Base-by-base conservation (phyloP, 2,888 invertebrate species). In the Callyntrura guangdongensis region DNA sequence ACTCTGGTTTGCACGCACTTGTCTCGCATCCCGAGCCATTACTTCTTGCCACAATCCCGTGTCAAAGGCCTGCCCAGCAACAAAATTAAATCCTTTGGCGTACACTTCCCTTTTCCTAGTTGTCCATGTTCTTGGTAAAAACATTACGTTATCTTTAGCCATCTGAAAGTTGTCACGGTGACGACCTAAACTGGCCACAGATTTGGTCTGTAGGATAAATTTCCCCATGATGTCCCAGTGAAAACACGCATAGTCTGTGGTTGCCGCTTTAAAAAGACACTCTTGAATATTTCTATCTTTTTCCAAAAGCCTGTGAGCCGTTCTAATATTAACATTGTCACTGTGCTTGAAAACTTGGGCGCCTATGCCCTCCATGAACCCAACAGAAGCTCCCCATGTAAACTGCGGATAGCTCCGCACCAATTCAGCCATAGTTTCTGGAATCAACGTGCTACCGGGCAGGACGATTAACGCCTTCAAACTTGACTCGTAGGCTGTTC, bases 21-120 rank as follows among this genome's bases (percentile, higher is more conserved):
- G n/a, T n/a, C 27, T 1, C 81, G 25, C 59, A 36, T 81, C 81
- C n/a, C 56, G 12, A 9, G 4, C 8, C 56, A 59, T 59, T 0
- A 59, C 36, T n/a, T 56, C 36, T 12, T 59, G 45, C 81, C 59
- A 81, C 56, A 81, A 36, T 2, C 59, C 81, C n/a, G 59, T 81
- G 8, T 56, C 81, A 11, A 81, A 59, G 17, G 27, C 36, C 14
- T 81, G 81, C 1, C 81, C 49, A 59, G 27, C 11, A 12, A 81
- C 56, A 27, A 59, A 56, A 17, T 81, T 81, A 9, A 81, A 59
- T 11, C 20, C 36, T 1, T 47, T 25, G 20, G 36, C 1, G 25
- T 56, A 89, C 9, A 89, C 27, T 25, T 89, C 89, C 11, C 89
- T 14, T 20, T 64, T 89, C 22, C 69, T 20, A 9, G 47, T 45